These are phyloP conservation scores for Pedicia rivosa DNA, from an alignment of 2,888 invertebrate species.

Conservation along the genomic window DNA sequence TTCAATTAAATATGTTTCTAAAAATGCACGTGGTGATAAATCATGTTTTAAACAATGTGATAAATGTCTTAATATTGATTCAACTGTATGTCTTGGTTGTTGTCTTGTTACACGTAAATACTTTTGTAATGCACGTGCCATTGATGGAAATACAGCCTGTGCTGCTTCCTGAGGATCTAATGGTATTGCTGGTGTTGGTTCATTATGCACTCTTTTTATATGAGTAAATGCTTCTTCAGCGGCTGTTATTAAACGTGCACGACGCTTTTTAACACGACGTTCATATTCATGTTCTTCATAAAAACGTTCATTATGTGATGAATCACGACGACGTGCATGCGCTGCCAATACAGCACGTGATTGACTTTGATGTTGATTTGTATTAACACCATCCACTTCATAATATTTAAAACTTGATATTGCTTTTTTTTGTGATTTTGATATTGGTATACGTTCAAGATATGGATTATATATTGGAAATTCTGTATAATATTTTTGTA, in stretches of 20 bases:
- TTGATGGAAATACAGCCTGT: constrained; percentile 92
- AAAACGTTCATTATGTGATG: constrained; percentile 92
- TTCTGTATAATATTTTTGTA: constrained; percentile 90
- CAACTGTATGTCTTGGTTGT: constrained; percentile 90
- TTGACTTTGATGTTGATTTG: constrained; percentile 51
- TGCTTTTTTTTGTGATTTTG: constrained; percentile 62
- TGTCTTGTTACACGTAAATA: constrained; percentile 89
- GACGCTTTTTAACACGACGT: constrained; percentile 75
- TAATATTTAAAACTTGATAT: constrained; percentile 89
- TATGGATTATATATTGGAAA: constrained; percentile 96
- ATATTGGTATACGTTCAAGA: constrained; percentile 76
- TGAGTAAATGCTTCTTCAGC: constrained; percentile 98
- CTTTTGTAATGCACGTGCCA: constrained; percentile 92
- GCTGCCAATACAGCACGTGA: constrained; percentile 53
- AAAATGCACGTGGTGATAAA: constrained; percentile 84
- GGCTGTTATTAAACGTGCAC: constrained; percentile 78
- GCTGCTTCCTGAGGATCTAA: constrained; percentile 95
- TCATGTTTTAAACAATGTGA: constrained; percentile 86
- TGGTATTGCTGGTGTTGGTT: constrained; percentile 59
- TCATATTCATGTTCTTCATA: constrained; percentile 98
- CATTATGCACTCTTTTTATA: constrained; percentile 66
- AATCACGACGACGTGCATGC: constrained; percentile 68
- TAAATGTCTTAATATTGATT: constrained; percentile 79
- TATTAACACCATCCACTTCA: constrained; percentile 77
- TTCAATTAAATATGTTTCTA: constrained; percentile 81